Evolutionary conservation across 2,113 vertebrate genomes (phyloP), one percentile per base, ranked within the genome.

Genomic region (Amazona guildingii): DNA sequence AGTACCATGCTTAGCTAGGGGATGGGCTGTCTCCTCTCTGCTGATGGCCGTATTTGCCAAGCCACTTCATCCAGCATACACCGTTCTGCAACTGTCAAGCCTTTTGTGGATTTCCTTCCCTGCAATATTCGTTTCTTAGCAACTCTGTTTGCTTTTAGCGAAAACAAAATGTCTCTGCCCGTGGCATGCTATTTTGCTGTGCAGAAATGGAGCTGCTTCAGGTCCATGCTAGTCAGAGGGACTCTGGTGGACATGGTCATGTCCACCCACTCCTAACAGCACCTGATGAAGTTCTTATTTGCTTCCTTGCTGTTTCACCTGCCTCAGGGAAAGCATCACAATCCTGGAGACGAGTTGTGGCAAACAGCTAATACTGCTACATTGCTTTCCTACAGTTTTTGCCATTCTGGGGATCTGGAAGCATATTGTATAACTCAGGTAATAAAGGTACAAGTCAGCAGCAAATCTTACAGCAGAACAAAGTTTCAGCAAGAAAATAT

Each of bases 151-250:
- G 93, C 93, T 89, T 97, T 96, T 86, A 95, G 94, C 90, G 92
- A 94, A 95, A 95, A 91, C 96, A 95, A 97, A 95, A 96, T 96
- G 95, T 95, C 93, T 96, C 95, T 97, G 95, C 96, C 95, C 84
- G 86, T 90, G 91, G 91, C 31, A 21, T 37, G 84, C 90, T 97
- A 96, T 97, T 96, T 97, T 77, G 33, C 33, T 59, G 57, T 87
- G 97, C 66, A 90, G 95, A 83, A 95, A 94, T 0, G 16, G 88
- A 76, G 79, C 88, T 91, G 94, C 91, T 96, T 92, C 79, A 61
- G 70, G 92, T 95, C 94, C 94, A 52, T 0, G 2, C 82, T 76
- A 94, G 63, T 81, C 83, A 75, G 74, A 96, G 78, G 76, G 97
- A 92, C 90, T 70, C 85, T 84, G 84, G 82, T 94, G 90, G 83